Conservation (phyloP, 2,113 vertebrate species). For the Ceyx melanurus region DNA sequence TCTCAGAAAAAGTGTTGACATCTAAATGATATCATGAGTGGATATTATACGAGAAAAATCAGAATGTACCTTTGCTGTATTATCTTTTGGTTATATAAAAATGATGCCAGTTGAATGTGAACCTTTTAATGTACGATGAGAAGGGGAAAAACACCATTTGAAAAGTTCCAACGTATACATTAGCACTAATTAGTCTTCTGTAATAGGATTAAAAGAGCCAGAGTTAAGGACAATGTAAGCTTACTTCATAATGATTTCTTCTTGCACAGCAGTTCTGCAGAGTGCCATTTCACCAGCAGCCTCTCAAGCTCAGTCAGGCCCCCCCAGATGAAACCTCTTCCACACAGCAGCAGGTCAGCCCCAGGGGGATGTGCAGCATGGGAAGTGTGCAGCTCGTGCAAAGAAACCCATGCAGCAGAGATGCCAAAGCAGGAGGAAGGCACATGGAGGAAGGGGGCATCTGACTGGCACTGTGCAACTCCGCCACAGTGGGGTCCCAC, state of each 20-base stretch:
- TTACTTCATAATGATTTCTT: constrained; percentile 34
- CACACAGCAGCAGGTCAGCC: not conserved
- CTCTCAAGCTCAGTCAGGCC: not conserved
- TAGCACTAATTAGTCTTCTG: constrained; percentile 17
- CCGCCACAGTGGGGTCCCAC: not conserved
- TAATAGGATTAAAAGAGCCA: not conserved
- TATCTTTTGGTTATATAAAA: not conserved
- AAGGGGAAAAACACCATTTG: not conserved
- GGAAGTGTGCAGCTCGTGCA: not conserved
- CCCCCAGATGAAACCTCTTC: not conserved
- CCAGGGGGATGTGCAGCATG: too few species aligned
- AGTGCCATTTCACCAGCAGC: not conserved
- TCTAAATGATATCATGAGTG: not conserved
- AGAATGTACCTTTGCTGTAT: not conserved
- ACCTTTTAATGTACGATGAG: not conserved
- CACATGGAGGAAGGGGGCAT: not conserved
- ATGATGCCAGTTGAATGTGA: not conserved
- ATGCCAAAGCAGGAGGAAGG: not conserved
- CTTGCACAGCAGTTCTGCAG: not conserved
- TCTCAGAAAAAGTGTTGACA: not conserved
- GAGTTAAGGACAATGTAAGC: not conserved
- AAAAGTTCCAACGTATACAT: not conserved
- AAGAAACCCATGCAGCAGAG: not conserved
- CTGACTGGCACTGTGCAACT: not conserved
- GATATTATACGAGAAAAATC: not conserved